Evolutionary conservation across 2,797 vertebrate genomes (phyloP), one percentile per base, ranked within the genome.

Genomic region (Nannoperca australis): DNA sequence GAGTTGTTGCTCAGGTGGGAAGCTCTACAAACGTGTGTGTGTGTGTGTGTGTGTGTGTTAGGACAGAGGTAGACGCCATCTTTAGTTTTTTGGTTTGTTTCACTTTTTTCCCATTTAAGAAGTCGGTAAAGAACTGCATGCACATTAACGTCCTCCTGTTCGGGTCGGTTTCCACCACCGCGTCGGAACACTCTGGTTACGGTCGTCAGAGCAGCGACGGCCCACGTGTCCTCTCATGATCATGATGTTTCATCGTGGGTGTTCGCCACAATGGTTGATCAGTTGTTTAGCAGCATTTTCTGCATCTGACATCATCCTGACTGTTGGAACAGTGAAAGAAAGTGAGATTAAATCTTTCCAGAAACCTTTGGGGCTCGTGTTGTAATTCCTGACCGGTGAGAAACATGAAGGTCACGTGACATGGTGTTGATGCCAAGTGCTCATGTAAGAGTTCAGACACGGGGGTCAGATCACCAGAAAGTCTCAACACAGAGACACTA

Each of bases 341-440:
- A 66, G 73, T 91, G 83, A 92, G 81, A 91, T 91, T 92, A 92
- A 93, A 93, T 79, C 85, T 92, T 92, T 92, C 70, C 89, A 90
- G 87, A 90, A 88, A 76, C 80, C 91, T 84, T 73, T 79, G 78
- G 78, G 82, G 17, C 70, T 89, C 1, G 17, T 87, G 78, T 85
- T 59, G 55, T 89, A 0, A 67, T 90, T 91, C 6, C 53, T 75
- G 38, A 76, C 5, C 12, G 9, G n/a, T 22, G 38, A 12, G 36
- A 70, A 27, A 1, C 40, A 4, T 32, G 14, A 47, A 22, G 18
- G 22, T 27, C 30, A n/a, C 11, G 10, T 44, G 54, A 68, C 15
- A 8, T 9, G 45, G 18, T 50, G 50, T 15, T n/a, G 12, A 34
- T 27, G 24, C 24, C 24, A 27, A 27, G 24, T 27, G 24, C 24